A percentile compares a stretch with the other conserved stretches of the same genome.
These are phyloP conservation scores for Platycnemis pennipes DNA, from an alignment of 2,888 invertebrate species.

Conservation along the genomic window DNA sequence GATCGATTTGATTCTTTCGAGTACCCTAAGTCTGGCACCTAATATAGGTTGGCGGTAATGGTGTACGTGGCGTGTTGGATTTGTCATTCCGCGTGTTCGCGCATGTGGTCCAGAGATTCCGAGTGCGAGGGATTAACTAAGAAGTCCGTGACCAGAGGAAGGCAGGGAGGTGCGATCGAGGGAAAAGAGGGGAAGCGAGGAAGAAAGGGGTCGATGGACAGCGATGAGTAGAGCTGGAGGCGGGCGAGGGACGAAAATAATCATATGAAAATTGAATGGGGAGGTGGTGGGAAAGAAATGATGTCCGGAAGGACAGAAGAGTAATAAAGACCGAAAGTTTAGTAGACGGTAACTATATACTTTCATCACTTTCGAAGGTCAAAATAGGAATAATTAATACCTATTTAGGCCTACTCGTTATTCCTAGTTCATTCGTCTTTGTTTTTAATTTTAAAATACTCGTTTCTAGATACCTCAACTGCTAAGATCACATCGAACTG, in stretches of 20 bases:
- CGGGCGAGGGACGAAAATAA: background rate
- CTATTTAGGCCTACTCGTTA: too few species aligned
- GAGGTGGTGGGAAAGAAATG: background rate
- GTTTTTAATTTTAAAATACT: too few species aligned
- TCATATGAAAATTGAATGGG: background rate
- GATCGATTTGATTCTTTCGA: too few species aligned
- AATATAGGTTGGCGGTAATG: too few species aligned
- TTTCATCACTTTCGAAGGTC: background rate
- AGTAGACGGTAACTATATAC: background rate
- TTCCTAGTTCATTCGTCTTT: too few species aligned
- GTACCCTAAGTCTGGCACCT: too few species aligned
- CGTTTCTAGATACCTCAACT: too few species aligned
- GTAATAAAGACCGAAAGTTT: background rate
- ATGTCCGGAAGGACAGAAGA: background rate
- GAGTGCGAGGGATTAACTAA: background rate
- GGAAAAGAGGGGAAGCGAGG: background rate
- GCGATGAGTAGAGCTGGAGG: background rate
- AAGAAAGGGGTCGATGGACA: background rate
- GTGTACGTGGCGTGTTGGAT: background rate
- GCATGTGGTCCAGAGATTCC: background rate
- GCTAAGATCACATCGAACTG: too few species aligned
- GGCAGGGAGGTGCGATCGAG: background rate
- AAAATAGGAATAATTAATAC: too few species aligned
- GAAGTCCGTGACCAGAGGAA: background rate
- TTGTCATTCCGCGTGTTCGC: background rate